Conservation (phyloP, 2,113 vertebrate species). For the Actenoides lindsayi region DNA sequence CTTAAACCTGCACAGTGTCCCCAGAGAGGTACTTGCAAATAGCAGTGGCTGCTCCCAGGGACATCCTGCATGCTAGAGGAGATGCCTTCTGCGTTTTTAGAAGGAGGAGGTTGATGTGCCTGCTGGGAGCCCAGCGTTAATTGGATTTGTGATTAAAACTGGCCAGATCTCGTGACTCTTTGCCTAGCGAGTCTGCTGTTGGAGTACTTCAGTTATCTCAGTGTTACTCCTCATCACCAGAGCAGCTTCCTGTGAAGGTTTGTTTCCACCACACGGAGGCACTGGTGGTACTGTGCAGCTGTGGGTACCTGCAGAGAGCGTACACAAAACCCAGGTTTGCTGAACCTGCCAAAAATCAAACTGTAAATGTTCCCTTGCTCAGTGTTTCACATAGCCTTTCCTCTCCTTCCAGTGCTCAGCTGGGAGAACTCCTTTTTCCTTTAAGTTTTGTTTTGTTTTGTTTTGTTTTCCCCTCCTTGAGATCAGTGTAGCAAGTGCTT, state of each 20-base stretch:
- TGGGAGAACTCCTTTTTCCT: neutral
- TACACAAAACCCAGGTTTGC: neutral
- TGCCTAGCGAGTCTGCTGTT: neutral
- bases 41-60: neutral
- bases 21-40: neutral
- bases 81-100: neutral
- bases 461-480: neutral
- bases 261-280: neutral
- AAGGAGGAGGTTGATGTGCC: neutral
- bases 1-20: neutral
- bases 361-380: neutral
- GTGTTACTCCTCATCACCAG: neutral
- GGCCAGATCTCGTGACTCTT: neutral
- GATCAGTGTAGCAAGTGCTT: neutral
- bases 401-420: neutral
- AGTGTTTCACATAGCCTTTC: neutral
- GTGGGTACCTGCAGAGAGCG: fast-evolving
- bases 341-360: neutral
- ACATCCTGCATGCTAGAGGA: neutral
- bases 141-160: conserved; percentile 12
- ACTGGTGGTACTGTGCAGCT: neutral
- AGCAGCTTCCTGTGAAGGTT: neutral
- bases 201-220: neutral
- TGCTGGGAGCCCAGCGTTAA: neutral
- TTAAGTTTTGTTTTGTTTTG: neutral